Evolutionary conservation across 2,888 invertebrate genomes (phyloP).

Genomic region (Eurois occulta): DNA sequence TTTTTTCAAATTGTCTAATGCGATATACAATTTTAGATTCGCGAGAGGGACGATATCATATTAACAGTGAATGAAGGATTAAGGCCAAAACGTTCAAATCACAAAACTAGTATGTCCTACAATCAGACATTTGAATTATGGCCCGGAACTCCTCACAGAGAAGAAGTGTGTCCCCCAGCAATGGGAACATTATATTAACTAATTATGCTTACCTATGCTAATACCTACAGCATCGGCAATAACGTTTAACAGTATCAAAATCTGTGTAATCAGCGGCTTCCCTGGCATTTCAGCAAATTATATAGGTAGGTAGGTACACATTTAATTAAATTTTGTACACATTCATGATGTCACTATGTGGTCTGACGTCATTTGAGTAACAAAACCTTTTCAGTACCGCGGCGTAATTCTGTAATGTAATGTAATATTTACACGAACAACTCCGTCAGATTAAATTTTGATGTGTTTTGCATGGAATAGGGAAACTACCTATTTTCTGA

Average conservation of each 20-base stretch:
- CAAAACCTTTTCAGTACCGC: conserved; percentile 63
- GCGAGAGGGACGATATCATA: neutral
- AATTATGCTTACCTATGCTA: neutral
- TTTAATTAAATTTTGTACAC: conserved; percentile 77
- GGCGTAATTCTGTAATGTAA: conserved; percentile 42
- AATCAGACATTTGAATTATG: too few species aligned
- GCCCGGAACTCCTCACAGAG: neutral
- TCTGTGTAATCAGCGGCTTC: conserved; percentile 40
- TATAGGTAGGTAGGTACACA: conserved; percentile 43
- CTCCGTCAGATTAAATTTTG: conserved; percentile 51
- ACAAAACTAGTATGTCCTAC: neutral
- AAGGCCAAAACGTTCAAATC: neutral
- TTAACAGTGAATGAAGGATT: neutral
- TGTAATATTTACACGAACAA: conserved; percentile 37
- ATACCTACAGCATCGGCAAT: conserved; percentile 9
- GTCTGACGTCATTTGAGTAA: conserved; percentile 68
- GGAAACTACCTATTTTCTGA: neutral
- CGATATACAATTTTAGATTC: neutral
- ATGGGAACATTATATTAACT: neutral
- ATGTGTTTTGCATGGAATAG: conserved; percentile 11
- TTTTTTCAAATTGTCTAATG: neutral
- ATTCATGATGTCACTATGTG: conserved; percentile 36
- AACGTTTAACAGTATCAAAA: conserved; percentile 19
- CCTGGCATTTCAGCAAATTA: conserved; percentile 55
- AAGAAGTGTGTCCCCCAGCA: neutral